Conservation (phyloP, 2,888 invertebrate species). For the Harpagoxenus sublaevis region DNA sequence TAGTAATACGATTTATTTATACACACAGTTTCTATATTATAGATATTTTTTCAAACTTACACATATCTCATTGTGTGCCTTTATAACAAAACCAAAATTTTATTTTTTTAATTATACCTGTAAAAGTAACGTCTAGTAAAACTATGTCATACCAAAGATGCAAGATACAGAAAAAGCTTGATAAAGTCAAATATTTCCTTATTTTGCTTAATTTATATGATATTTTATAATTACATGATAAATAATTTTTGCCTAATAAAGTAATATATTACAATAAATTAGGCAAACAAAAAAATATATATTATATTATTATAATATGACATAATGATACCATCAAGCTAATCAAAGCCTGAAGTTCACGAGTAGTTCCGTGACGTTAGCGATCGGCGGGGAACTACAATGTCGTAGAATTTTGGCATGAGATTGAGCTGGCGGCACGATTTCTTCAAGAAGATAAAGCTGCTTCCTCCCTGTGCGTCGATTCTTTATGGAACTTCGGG, state of each 20-base stretch:
- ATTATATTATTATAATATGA: not conserved
- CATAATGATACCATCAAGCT: not conserved
- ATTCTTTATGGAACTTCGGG: conserved; percentile 9
- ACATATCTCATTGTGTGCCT: not conserved
- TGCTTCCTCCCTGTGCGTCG: not conserved
- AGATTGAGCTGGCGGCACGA: not conserved
- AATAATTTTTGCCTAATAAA: not conserved
- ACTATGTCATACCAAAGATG: not conserved
- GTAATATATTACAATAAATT: not conserved
- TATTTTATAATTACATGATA: not conserved
- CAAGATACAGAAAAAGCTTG: not conserved
- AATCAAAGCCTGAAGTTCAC: not conserved
- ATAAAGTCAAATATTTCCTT: not conserved
- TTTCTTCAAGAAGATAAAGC: not conserved
- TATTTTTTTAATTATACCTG: not conserved
- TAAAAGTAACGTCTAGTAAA: not conserved
- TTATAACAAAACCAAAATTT: not conserved
- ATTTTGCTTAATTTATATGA: not conserved
- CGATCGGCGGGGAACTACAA: not conserved
- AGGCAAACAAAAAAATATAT: not conserved
- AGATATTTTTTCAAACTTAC: not conserved
- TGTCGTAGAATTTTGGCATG: conserved; percentile 2
- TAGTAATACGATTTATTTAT: not conserved
- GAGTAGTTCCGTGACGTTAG: not conserved
- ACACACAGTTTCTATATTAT: not conserved